Percentiles rank a stretch among this genome's conserved stretches.
These are phyloP conservation scores for Bombus sylvicola DNA, from an alignment of 1,140 invertebrate species.

Conservation along the genomic window DNA sequence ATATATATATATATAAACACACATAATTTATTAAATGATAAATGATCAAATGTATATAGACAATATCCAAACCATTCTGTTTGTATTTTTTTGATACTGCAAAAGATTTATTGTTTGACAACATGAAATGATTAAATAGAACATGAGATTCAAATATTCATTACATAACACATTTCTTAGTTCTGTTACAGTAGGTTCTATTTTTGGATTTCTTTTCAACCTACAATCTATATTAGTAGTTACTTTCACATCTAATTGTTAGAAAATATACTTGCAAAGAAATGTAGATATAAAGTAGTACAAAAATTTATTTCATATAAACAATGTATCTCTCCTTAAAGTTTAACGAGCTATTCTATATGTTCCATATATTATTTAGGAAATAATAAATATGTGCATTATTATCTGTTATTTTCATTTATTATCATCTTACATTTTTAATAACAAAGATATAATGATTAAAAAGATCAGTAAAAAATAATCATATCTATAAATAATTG, in stretches of 20 bases:
- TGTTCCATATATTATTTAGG: neutral
- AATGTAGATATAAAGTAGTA: neutral
- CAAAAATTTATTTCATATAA: neutral
- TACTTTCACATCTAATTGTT: conserved; percentile 19
- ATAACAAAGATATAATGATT: neutral
- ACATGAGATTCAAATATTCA: conserved; percentile 51
- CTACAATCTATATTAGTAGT: conserved; percentile 54
- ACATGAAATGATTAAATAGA: conserved; percentile 19
- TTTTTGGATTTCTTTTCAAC: conserved; percentile 75
- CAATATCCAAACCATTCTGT: neutral
- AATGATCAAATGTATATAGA: neutral
- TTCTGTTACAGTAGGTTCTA: conserved; percentile 74
- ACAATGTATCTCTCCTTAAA: neutral
- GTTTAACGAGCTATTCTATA: neutral
- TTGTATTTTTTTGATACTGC: neutral
- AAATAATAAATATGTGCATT: neutral
- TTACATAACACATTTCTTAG: conserved; percentile 58
- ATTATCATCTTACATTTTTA: neutral
- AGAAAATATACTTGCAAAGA: conserved; percentile 13
- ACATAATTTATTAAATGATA: neutral
- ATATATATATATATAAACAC: neutral
- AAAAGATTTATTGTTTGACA: neutral
- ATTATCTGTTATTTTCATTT: neutral
- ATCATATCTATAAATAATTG: neutral
- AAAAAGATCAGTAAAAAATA: neutral